A percentile compares a stretch with the other conserved stretches of the same genome.
Evolutionary conservation across 2,113 vertebrate genomes (phyloP).

Genomic region (Platichthys flesus): DNA sequence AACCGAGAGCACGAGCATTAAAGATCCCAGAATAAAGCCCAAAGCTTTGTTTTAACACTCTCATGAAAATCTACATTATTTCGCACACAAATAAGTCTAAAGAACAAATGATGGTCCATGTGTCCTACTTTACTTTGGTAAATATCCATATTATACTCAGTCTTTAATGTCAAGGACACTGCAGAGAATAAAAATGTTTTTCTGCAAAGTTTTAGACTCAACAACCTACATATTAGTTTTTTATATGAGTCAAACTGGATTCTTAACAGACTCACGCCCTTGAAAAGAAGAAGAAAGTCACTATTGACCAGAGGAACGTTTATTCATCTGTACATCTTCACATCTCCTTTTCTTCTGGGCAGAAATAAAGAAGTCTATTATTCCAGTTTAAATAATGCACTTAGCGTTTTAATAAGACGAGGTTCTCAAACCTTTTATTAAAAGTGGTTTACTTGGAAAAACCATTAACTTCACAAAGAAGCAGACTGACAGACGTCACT

Average conservation of each 20-base stretch:
- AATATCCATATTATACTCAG: neutral
- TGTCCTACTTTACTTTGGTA: neutral
- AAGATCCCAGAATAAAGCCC: neutral
- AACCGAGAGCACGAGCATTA: neutral
- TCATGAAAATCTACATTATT: too few relatives aligned
- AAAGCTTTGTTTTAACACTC: neutral
- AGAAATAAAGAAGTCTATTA: neutral
- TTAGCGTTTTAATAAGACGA: neutral
- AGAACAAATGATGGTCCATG: neutral
- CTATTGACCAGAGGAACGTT: neutral
- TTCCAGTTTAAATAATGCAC: neutral
- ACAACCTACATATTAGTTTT: neutral
- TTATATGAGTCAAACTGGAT: slow-evolving; percentile 7
- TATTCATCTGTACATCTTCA: neutral
- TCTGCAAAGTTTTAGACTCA: neutral
- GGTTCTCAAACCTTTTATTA: neutral
- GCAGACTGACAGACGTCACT: neutral
- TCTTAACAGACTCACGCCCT: neutral
- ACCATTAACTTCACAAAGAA: neutral
- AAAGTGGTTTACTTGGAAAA: neutral
- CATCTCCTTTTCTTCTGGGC: neutral
- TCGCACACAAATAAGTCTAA: too few relatives aligned
- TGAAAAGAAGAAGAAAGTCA: slow-evolving; percentile 21
- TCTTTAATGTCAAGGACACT: neutral
- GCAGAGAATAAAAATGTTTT: neutral